Conservation (phyloP, 2,888 invertebrate genomes). For the Tenthredo mesomela region DNA sequence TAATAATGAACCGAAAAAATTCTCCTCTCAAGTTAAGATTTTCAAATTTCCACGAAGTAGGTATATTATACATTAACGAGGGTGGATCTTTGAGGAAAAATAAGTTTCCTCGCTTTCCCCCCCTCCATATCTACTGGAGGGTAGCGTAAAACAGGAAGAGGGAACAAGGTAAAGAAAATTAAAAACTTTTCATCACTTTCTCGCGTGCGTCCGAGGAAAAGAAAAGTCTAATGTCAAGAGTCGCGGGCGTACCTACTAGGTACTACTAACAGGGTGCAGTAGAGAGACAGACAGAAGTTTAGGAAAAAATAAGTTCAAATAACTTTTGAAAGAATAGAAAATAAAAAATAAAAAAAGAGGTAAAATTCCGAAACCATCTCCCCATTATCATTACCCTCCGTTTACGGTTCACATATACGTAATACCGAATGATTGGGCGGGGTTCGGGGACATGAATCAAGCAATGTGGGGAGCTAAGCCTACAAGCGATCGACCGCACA, state of each 20-base stretch:
- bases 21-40: neutral
- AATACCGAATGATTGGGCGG: slow-evolving; percentile 54
- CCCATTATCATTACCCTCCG: neutral
- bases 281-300: no score
- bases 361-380: neutral
- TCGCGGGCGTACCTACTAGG: no score
- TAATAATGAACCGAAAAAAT: neutral
- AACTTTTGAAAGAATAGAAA: no score
- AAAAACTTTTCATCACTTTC: slow-evolving; percentile 1
- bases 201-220: neutral
- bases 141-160: neutral
- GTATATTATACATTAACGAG: slow-evolving; percentile 6
- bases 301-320: no score
- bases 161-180: slow-evolving; percentile 39
- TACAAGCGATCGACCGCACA: slow-evolving; percentile 60
- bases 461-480: slow-evolving; percentile 63
- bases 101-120: neutral
- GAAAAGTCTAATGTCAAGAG: no score
- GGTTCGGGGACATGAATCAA: slow-evolving; percentile 60
- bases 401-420: neutral
- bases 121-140: no score
- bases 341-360: no score
- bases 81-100: neutral
- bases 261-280: no score
- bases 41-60: neutral